phyloP scores from a whole-genome alignment of 2,888 invertebrate genomes.

The Melitaea athalia region DNA sequence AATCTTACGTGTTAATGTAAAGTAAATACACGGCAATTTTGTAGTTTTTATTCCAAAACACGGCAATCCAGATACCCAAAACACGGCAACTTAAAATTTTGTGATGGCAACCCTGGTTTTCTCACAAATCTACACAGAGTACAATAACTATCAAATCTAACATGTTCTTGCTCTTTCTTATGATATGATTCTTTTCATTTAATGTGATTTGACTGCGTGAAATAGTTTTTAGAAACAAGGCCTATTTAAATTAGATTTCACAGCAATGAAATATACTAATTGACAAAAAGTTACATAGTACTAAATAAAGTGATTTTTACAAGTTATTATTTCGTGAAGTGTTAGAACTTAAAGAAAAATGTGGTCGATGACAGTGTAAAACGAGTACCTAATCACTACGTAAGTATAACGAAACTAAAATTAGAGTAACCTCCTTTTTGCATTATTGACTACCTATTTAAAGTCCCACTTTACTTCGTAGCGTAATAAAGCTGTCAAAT shows the following conservation, averaged over 20 bases:
- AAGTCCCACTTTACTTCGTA: constrained; percentile 48
- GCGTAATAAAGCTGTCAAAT: constrained; percentile 54
- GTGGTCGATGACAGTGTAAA: constrained; percentile 80
- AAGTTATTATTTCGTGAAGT: constrained; percentile 57
- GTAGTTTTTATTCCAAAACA: no score
- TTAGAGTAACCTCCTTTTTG: constrained; percentile 41
- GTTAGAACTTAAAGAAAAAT: constrained; percentile 67
- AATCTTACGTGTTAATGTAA: no score
- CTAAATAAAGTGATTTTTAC: constrained; percentile 50
- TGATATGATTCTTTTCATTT: constrained; percentile 69
- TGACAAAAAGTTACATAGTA: constrained; percentile 50
- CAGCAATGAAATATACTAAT: constrained; percentile 49
- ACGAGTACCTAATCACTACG: constrained; percentile 70
- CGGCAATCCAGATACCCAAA: no score
- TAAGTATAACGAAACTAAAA: constrained; percentile 72
- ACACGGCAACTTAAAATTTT: no score
- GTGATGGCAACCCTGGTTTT: no score
- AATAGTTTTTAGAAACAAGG: constrained; percentile 59
- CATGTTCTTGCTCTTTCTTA: constrained; percentile 48
- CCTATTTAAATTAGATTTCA: constrained; percentile 53
- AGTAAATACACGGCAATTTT: no score
- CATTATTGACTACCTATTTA: constrained; percentile 21
- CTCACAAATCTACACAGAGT: no score
- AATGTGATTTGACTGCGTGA: constrained; percentile 55
- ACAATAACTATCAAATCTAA: no score